Base-by-base conservation (phyloP, 2,797 vertebrate genomes). In the Spinus olivaceus region DNA sequence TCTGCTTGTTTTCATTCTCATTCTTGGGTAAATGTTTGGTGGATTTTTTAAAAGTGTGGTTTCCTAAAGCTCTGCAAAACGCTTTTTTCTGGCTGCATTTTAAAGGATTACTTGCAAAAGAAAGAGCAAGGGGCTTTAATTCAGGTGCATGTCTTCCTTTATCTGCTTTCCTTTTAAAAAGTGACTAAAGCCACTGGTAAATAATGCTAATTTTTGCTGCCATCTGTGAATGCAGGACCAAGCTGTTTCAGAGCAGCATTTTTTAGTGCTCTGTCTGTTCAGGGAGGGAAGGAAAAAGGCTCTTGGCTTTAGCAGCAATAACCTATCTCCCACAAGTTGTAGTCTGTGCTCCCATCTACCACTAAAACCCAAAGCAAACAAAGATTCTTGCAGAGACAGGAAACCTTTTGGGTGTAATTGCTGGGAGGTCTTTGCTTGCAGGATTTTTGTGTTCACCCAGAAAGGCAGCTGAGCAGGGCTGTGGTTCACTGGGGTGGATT, bases 1-100 rank as follows among this genome's bases (percentile, higher is more conserved):
- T 95, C 92, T 94, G 33, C 84, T 91, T 71, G 57, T 85, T 94
- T 95, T 96, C 83, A 19, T 76, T 88, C 70, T 81, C 78, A 32
- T 70, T 65, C 51, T 89, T 57, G 81, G 72, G 49, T 61, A 88
- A 80, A 80, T 44, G 33, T 47, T 61, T 30, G 59, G 59, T 64
- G 20, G 14, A 1, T 30, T 69, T 65, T 64, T 50, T 49, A 0
- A 50, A 50, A 39, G 27, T 24, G 32, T 67, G 53, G 14, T 91
- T 96, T 92, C 80, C 72, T 83, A 78, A 51, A 67, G 6, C 57
- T 69, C 50, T 71, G 28, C 17, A 4, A 91, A 89, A 74, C 0
- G 7, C 5, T 76, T 39, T 24, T 79, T 76, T 60, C 25, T 61
- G 11, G 14, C 41, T 88, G 13, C 49, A 7, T 64, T 86, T 89